Evolutionary conservation across 30 jellyfish, hydroid and myxozoan genomes (phyloP), one percentile per base, ranked within the genome.

Genomic region (Aurelia coerulea): DNA sequence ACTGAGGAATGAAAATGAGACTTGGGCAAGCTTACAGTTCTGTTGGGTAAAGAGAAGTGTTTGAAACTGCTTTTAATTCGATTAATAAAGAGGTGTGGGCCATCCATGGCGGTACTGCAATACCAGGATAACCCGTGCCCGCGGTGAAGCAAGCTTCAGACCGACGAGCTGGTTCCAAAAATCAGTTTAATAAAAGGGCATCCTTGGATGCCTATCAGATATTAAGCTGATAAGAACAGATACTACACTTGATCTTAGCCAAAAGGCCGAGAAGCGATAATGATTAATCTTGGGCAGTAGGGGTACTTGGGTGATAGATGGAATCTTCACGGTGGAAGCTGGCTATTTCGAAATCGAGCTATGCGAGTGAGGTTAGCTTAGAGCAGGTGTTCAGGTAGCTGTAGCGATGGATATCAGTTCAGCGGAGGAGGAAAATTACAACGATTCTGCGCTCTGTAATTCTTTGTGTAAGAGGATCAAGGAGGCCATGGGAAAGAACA

Each of bases 101-200:
- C 87, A 37, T 37, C 87, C 76, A 56, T 63, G 62, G 87, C 87
- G 13, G 87, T 76, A 76, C 87, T 76, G 74, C 76, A 76, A 58
- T 76, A 37, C 76, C 87, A 76, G 87, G 87, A 37, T 77, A 76
- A 53, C 87, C 87, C 87, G 87, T 76, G 87, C 76, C 19, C 87
- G 87, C 76, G 87, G 87, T 76, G 87, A 76, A 59, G 87, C 87
- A 76, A 76, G 87, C 76, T 59, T 76, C 87, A 49, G 66, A 76
- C 76, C 87, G 76, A 76, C 74, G 87, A 35, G 76, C 87, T 23
- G 17, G 59, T 76, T 76, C 87, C 87, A 76, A 76, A 76, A 76
- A 76, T 76, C 87, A 58, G 87, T 76, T 76, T 76, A 76, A 76
- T 76, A 76, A 51, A 51, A 51, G 87, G 60, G 87, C 87, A 58